Base-by-base conservation (phyloP, 2,888 invertebrate genomes). In the Melinaea menophilus region DNA sequence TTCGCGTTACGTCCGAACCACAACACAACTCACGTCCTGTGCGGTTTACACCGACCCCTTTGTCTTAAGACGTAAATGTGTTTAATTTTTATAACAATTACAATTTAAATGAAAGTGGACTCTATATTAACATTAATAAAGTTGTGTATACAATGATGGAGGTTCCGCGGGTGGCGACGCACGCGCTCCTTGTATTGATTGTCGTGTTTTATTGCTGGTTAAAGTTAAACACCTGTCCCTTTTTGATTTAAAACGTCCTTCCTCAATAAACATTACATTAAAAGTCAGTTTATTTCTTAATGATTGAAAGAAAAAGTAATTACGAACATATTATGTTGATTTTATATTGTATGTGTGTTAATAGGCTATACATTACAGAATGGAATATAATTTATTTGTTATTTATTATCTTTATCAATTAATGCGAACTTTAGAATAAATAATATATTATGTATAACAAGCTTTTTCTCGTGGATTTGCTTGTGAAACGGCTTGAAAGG, bases 141-240 rank as follows among this genome's bases (percentile, higher is more conserved):
- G 67, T 63, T 5, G 62, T 58, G 56, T 59, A 60, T 68, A 54
- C 60, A 61, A 56, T 62, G 35, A 46, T 64, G 61, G 71, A 76
- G 70, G 77, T 75, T 78, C 76, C 85, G 86, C 69, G 86, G 87
- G 86, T 80, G 61, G 72, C 75, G 73, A 62, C 67, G 81, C 84
- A 81, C 82, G 81, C 80, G 84, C 79, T 75, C 75, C 75, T 76
- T 70, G 73, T 76, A 73, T 78, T 76, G 73, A 78, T 69, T 62
- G 73, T 72, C 68, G 75, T 79, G 63, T 64, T 62, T 67, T 67
- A 64, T 66, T 68, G 67, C 65, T 58, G 64, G 65, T 56, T 60
- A 55, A 62, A 73, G 72, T 67, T 65, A 63, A 61, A 48, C 66
- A 68, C 69, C 66, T 69, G 68, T 66, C 63, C 31, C 63, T 54